Conservation (phyloP, 2,113 vertebrate genomes). For the Cardinalis cardinalis region DNA sequence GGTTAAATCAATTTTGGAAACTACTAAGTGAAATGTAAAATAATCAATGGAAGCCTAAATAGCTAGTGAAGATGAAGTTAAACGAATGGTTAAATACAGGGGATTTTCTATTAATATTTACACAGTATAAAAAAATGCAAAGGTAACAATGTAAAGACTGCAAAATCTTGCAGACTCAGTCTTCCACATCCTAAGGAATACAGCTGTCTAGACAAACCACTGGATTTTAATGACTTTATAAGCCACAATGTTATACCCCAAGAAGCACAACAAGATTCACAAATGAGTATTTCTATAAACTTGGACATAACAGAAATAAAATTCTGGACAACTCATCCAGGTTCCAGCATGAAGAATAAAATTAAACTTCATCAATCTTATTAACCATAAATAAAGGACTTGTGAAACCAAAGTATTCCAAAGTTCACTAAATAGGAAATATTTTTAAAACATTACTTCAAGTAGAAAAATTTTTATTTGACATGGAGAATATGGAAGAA, state of each 20-base stretch:
- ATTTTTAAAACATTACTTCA: background rate
- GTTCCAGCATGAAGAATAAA: background rate
- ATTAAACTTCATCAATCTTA: background rate
- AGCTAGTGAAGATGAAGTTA: background rate
- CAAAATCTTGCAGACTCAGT: background rate
- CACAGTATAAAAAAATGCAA: background rate
- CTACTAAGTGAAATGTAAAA: background rate
- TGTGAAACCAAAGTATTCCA: background rate
- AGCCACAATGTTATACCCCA: background rate
- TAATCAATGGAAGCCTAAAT: background rate
- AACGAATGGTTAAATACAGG: background rate
- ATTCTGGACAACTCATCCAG: background rate
- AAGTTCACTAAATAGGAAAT: background rate
- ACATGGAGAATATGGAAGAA: background rate
- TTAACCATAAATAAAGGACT: background rate
- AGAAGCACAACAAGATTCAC: background rate
- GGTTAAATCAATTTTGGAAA: background rate
- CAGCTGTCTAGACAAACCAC: background rate
- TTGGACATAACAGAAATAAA: background rate
- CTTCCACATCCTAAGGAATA: background rate
- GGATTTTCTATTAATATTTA: background rate
- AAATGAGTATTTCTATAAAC: background rate
- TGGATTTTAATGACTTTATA: background rate
- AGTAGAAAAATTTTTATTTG: background rate
- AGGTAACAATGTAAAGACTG: background rate